Evolutionary conservation across 2,888 invertebrate genomes (phyloP).

Genomic region (Drosophila putrida): DNA sequence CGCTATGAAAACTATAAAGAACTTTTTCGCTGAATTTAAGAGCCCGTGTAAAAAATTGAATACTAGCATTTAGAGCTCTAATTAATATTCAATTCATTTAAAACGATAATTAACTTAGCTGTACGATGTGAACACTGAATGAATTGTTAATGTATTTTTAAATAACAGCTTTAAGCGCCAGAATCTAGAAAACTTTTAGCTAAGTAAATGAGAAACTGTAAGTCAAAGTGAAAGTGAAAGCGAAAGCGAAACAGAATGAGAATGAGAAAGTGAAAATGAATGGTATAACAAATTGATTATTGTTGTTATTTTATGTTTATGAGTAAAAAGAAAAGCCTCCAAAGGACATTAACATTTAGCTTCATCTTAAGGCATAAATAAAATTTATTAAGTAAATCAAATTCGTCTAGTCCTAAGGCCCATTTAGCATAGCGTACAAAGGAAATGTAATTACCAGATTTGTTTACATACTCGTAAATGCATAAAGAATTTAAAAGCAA

Average conservation of each 20-base stretch:
- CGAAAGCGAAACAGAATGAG: not conserved
- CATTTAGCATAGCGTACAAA: conserved; percentile 59
- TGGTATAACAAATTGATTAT: conserved; percentile 67
- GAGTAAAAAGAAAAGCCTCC: conserved; percentile 3
- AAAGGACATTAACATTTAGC: conserved; percentile 60
- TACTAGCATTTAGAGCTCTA: conserved; percentile 45
- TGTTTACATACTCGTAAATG: conserved; percentile 42
- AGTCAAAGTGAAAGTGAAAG: conserved; percentile 14
- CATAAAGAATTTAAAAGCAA: conserved; percentile 70
- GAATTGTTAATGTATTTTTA: conserved; percentile 82
- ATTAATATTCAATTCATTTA: conserved; percentile 41
- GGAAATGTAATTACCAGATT: conserved; percentile 67
- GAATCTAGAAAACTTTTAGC: conserved; percentile 62
- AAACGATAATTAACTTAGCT: conserved; percentile 36
- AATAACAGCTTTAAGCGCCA: conserved; percentile 80
- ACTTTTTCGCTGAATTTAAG: conserved; percentile 41
- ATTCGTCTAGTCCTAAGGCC: conserved; percentile 69
- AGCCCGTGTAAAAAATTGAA: conserved; percentile 47
- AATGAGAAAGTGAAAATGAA: not conserved
- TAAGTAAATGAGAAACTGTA: conserved; percentile 46
- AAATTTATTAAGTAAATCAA: conserved; percentile 55
- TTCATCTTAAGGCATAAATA: conserved; percentile 64
- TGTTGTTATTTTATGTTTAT: conserved; percentile 74
- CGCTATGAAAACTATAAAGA: conserved; percentile 30
- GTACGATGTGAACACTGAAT: conserved; percentile 65